These are phyloP conservation scores for Denticeps clupeoides DNA, from an alignment of 2,797 vertebrate genomes.

Conservation along the genomic window DNA sequence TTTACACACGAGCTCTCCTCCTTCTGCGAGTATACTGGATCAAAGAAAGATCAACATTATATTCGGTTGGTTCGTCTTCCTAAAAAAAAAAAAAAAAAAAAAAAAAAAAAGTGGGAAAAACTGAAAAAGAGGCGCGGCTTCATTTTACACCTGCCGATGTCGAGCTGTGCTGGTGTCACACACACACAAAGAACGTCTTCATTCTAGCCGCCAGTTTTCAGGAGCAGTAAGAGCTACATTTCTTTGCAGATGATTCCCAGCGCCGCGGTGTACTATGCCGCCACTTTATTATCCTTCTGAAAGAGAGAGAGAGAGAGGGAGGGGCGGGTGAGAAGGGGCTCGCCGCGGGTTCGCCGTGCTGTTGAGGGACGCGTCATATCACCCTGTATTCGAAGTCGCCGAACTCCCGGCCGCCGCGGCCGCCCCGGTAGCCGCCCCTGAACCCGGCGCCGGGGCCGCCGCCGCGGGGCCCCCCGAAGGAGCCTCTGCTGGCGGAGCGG, in stretches of 20 bases:
- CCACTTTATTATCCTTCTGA: conserved; percentile 97
- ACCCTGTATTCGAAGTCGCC: conserved; percentile 94
- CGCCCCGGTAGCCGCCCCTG: conserved; percentile 77
- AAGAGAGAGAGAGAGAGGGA: conserved; percentile 9
- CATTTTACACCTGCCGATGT: conserved; percentile 57
- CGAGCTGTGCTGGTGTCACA: conserved; percentile 77
- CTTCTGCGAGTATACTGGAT: conserved; percentile 48
- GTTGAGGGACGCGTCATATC: conserved; percentile 18
- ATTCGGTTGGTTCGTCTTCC: conserved; percentile 28
- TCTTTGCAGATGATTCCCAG: conserved; percentile 45
- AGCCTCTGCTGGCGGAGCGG: conserved; percentile 62
- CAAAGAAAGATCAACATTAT: conserved; percentile 50
- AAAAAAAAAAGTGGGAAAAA: conserved; percentile 34
- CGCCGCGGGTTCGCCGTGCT: too few species aligned
- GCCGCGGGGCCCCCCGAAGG: conserved; percentile 52
- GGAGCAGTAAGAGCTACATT: conserved; percentile 58
- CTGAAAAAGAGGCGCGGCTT: conserved; percentile 52
- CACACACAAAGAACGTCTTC: conserved; percentile 66
- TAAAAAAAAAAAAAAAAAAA: conserved; percentile 29
- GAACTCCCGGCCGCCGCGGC: conserved; percentile 82
- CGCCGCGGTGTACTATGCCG: conserved; percentile 67
- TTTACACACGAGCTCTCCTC: conserved; percentile 65
- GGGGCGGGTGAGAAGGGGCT: not conserved
- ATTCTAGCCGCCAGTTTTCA: conserved; percentile 61
- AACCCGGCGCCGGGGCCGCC: conserved; percentile 62